phyloP scores from a whole-genome alignment of 2,797 vertebrate species.

The Pangasius macronema region DNA sequence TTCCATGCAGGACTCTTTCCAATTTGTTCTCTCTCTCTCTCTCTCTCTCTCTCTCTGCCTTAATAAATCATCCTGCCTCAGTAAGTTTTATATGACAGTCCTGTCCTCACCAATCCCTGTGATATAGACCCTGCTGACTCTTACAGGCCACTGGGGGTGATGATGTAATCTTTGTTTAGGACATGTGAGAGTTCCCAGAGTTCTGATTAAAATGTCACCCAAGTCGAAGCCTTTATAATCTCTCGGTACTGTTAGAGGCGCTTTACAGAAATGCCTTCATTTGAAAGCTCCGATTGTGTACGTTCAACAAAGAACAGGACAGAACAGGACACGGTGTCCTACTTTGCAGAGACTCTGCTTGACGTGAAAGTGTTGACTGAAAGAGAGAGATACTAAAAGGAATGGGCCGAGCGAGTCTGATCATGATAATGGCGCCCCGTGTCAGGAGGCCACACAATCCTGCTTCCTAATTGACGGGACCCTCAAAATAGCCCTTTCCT shows the following conservation, averaged over 20 bases:
- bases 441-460: background rate
- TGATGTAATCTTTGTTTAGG: constrained; percentile 39
- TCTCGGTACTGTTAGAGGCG: background rate
- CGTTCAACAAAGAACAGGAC: background rate
- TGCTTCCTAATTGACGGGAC: constrained; percentile 46
- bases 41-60: background rate
- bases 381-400: background rate
- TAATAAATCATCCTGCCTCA: constrained; percentile 35
- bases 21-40: background rate
- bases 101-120: background rate
- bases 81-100: constrained; percentile 21
- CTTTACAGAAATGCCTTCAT: background rate
- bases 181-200: background rate
- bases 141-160: constrained; percentile 16
- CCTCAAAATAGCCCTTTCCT: constrained; percentile 38
- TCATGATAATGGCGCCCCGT: constrained; percentile 2
- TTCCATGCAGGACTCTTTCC: background rate
- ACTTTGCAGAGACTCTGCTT: background rate
- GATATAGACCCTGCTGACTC: constrained; percentile 28
- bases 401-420: background rate
- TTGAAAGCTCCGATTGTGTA: background rate
- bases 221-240: constrained; percentile 23
- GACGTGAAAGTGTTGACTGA: background rate
- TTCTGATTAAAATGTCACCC: constrained; percentile 28
- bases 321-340: background rate